Evolutionary conservation across 2,113 vertebrate genomes (phyloP), one percentile per base, ranked within the genome.

Genomic region (Nicator chloris): DNA sequence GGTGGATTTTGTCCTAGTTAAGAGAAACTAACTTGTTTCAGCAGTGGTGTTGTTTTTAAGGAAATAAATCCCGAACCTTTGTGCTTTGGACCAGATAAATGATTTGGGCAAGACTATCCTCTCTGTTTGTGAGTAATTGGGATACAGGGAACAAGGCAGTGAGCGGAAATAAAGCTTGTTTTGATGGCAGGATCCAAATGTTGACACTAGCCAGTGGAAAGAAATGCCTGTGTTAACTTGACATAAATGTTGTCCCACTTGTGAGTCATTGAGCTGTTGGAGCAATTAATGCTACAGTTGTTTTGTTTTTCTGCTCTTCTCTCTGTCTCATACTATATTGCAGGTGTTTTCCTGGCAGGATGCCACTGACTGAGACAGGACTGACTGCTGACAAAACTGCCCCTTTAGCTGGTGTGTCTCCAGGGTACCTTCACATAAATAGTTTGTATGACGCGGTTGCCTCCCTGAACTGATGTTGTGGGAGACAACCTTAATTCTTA

Each of bases 341-440:
- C 33, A 95, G 96, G 88, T 96, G 78, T 81, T 73, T 94, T 95
- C 69, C 87, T 96, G 92, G 83, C 95, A 90, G 88, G 50, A 56
- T 93, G 82, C 65, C 73, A 39, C 86, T 93, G 83, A 39, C 31
- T 68, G 93, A 91, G 77, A 59, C 57, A 79, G 54, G 83, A 45
- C 51, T 82, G 76, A 31, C 91, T 71, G 94, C 51, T 95, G 94
- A 87, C 75, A 87, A 73, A 79, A 60, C 45, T 16, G 70, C 86
- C 86, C 80, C 84, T 95, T 70, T 65, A 92, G 83, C 73, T 91
- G 44, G 1, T 31, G 24, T 27, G 17, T 45, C 81, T 82, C 77
- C 17, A 35, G 64, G 56, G 64, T n/a, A 45, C 42, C 37, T 65
- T 50, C 50, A 28, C 56, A 11, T 13, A 73, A 93, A 72, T 24